Conservation (phyloP, 2,797 vertebrate genomes). For the Lates japonicus region DNA sequence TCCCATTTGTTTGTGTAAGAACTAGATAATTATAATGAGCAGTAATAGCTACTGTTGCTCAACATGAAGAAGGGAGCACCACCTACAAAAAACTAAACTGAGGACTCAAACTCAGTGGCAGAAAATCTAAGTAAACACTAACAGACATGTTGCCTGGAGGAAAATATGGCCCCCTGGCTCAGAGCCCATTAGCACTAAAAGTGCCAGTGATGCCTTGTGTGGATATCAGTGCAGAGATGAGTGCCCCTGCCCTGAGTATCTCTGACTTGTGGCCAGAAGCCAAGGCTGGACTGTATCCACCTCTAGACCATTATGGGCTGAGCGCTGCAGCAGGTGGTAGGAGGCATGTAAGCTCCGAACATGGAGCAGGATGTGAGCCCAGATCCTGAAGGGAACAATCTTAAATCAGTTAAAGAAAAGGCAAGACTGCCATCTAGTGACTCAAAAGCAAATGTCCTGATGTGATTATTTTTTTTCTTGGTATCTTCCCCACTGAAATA, state of each 20-base stretch:
- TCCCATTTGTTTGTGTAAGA: neutral
- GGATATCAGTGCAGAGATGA: constrained; percentile 24
- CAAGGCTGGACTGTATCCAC: neutral
- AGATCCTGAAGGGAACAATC: neutral
- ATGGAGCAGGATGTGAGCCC: constrained; percentile 15
- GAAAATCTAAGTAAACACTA: neutral
- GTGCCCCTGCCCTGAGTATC: constrained; percentile 14
- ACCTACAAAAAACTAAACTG: neutral
- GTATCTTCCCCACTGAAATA: neutral
- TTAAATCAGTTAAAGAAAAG: constrained; percentile 18
- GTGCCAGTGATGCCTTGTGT: constrained; percentile 12
- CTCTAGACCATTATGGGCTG: constrained; percentile 29
- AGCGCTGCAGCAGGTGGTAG: constrained; percentile 66
- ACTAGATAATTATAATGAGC: neutral
- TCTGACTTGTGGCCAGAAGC: constrained; percentile 12
- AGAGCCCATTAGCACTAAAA: constrained; percentile 1
- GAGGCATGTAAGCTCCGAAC: constrained; percentile 2
- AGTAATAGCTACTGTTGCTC: neutral
- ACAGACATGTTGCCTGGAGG: neutral
- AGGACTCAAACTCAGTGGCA: neutral
- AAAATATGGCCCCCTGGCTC: constrained; percentile 16
- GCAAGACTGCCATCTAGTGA: constrained; percentile 74
- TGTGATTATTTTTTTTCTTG: neutral
- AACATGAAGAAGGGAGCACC: no score
- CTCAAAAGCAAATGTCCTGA: neutral